Evolutionary conservation across 2,797 vertebrate genomes (phyloP).

Genomic region (Mus caroli): DNA sequence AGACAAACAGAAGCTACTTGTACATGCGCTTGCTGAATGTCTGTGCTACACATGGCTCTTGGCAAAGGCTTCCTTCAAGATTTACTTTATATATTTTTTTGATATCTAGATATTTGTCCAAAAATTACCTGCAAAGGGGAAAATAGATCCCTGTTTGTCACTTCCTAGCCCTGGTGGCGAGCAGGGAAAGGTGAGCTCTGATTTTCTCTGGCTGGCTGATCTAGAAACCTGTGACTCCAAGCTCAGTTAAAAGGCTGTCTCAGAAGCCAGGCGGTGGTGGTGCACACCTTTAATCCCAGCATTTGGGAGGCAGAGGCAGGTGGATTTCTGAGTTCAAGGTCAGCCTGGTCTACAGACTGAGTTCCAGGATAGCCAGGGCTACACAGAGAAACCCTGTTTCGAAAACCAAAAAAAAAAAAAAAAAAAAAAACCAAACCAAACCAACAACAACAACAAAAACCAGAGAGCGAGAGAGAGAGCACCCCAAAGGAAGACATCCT

Average conservation of each 20-base stretch:
- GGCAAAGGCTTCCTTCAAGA: conserved; percentile 37
- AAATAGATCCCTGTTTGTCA: not conserved
- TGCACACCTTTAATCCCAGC: no score
- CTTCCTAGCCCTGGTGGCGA: not conserved
- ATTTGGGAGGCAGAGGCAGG: no score
- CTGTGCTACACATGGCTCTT: conserved; percentile 43
- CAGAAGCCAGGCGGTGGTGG: not conserved
- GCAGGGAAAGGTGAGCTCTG: not conserved
- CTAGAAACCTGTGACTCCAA: not conserved
- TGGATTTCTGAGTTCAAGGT: no score
- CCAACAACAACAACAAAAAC: no score
- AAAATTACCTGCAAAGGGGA: conserved; percentile 1
- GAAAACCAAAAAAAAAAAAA: no score
- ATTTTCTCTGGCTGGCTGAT: not conserved
- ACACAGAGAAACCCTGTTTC: no score
- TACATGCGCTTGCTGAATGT: conserved; percentile 30
- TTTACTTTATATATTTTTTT: conserved; percentile 53
- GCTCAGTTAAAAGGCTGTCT: not conserved
- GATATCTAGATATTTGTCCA: conserved; percentile 13
- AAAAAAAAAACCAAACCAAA: no score
- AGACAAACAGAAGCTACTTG: not conserved
- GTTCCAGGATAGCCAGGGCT: no score
- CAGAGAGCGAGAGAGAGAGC: not conserved
- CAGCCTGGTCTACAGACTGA: no score
- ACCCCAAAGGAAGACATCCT: no score